Base-by-base conservation (phyloP, 1,140 invertebrate species). In the Trachelipus rathkii region DNA sequence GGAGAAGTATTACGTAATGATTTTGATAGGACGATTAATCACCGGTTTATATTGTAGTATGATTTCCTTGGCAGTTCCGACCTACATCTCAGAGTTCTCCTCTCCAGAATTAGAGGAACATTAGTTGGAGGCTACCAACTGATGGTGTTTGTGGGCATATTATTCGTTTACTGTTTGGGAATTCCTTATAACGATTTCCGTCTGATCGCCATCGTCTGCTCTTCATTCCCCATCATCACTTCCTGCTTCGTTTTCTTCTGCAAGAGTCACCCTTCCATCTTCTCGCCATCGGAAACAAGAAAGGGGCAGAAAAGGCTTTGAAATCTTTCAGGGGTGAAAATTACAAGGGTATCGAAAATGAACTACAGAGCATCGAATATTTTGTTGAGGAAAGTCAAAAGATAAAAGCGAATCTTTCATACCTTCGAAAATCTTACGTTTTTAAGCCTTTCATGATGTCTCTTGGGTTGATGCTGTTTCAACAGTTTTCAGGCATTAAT, bases 21-120 rank as follows among this genome's bases (percentile, higher is more conserved):
- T 81, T 10, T 33, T 79, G 11, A 60, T 43, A 11, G 77, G 77
- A n/a, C 70, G 79, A 4, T 69, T 79, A 23, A 19, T 81, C 13
- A 46, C 43, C n/a, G 78, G 77, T n/a, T 23, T 79, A 8, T 74
- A 43, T 33, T 45, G 68, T 24, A 90, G 90, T 5, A 85, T 80
- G 8, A 60, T 73, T 21, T 79, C 33, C 60, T 45, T 76, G 0
- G 69, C 79, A n/a, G 71, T 72, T 5, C 76, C 74, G 44, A 77
- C 78, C 19, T 79, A 76, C n/a, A 73, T 78, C 70, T 73, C 71
- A 15, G 79, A 81, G 45, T 72, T 76, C 9, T 73, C 78, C 33
- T 80, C 78, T 21, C 50, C 46, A 74, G 75, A 24, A 70, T 78
- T 15, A 15, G 79, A n/a, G 76, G 77, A 46, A 71, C 77, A 13